Evolutionary conservation across 1,140 invertebrate species (phyloP), one percentile per base, ranked within the genome.

Genomic region (Trichogramma pretiosum): DNA sequence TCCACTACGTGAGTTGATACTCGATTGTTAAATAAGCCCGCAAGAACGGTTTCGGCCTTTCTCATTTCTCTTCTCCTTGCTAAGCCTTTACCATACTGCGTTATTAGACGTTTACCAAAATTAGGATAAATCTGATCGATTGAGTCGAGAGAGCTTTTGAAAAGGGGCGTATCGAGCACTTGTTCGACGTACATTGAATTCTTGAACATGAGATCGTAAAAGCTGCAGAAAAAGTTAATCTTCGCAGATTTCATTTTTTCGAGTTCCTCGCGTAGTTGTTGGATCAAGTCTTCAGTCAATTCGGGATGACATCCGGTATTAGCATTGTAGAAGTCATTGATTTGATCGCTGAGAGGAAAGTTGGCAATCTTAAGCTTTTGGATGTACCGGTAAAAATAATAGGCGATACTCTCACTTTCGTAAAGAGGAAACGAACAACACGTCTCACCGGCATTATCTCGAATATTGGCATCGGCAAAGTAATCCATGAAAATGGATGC

Each of bases 221-320:
- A 18, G 5, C 34, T 36, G 5, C 14, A 36, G 16, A 21, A 17
- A 14, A 14, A 32, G 13, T 33, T 50, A 17, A 50, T 38, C 23
- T 36, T 50, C 14, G 39, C 14, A 32, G 14, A 22, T 28, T 38
- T 44, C 48, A 50, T 50, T 30, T 17, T 39, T 19, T 50, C 40
- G 14, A 50, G 37, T 37, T 50, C 48, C 30, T 44, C 36, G 23
- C 24, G 38, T 21, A 40, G 44, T 10, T 50, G 34, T 3, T 23
- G 5, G 16, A 50, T 19, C 22, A 50, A 44, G 32, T 50, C 36
- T 33, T 50, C 36, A 2, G 42, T 32, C 3, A 16, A 26, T 28
- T 48, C 41, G 16, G 17, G 24, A 30, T 38, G n/a, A 23, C 8
- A 18, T 23, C 22, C 22, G 11, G 26, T 35, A 11, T 36, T 17